Conservation (phyloP, 2,113 vertebrate species). For the Papio anubis region DNA sequence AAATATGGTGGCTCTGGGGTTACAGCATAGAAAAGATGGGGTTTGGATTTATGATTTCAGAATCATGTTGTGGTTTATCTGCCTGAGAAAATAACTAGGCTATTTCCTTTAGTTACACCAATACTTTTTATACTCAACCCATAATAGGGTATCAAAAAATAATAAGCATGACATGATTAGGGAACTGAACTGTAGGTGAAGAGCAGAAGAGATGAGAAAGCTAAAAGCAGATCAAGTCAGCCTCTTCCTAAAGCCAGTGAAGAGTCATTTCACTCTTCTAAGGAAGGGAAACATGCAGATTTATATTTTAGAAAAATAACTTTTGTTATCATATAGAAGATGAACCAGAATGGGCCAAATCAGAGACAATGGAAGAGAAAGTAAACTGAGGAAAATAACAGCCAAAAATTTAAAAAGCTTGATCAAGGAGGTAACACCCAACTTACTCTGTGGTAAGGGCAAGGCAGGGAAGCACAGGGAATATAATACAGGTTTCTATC, state of each 20-base stretch:
- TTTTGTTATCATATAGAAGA: conserved; percentile 13
- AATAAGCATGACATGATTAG: not conserved
- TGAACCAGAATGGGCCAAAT: not conserved
- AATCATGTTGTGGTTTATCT: not conserved
- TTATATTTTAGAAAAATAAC: not conserved
- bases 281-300: not conserved
- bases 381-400: not conserved
- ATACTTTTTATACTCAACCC: not conserved
- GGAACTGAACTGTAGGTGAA: not conserved
- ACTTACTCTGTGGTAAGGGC: not conserved
- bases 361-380: not conserved
- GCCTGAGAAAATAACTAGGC: not conserved
- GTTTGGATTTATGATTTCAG: conserved; percentile 9
- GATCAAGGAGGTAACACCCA: not conserved
- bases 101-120: not conserved
- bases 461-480: not conserved
- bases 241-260: not conserved
- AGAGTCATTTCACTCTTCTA: not conserved
- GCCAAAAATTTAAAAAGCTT: not conserved
- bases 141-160: not conserved
- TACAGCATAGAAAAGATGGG: not conserved
- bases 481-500: not conserved
- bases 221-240: not conserved
- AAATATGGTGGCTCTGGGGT: not conserved
- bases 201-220: not conserved